These are phyloP conservation scores for Athene noctua DNA, from an alignment of 2,113 vertebrate genomes.

Conservation along the genomic window DNA sequence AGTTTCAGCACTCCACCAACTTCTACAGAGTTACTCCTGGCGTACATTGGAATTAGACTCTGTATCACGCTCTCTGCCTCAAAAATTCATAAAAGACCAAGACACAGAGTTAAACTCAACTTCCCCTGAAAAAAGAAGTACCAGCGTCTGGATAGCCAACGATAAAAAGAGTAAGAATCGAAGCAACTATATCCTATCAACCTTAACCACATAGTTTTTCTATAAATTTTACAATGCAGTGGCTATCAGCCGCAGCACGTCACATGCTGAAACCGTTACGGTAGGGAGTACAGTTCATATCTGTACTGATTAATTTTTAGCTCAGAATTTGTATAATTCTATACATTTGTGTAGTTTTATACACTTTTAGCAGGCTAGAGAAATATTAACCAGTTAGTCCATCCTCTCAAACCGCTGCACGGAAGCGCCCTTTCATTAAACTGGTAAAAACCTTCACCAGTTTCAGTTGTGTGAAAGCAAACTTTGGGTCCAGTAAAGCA, in stretches of 20 bases:
- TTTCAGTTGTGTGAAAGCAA: neutral
- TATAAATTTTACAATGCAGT: neutral
- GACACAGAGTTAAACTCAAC: neutral
- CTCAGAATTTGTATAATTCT: neutral
- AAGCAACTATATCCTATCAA: neutral
- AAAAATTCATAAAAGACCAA: neutral
- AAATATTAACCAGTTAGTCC: neutral
- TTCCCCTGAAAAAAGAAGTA: neutral
- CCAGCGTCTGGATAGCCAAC: neutral
- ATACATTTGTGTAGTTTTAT: neutral
- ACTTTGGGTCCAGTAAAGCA: neutral
- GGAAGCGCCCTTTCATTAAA: neutral
- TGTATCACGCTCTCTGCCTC: neutral
- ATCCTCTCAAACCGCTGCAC: neutral
- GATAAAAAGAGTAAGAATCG: neutral
- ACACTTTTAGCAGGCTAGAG: neutral
- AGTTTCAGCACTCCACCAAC: neutral
- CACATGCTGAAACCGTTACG: neutral
- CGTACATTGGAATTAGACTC: neutral
- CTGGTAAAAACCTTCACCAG: neutral
- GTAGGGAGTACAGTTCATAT: neutral
- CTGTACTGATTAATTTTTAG: neutral
- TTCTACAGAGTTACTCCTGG: neutral
- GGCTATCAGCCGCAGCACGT: neutral
- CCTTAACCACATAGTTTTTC: neutral